phyloP scores from a whole-genome alignment of 2,113 vertebrate genomes.

The Stegostoma tigrinum region DNA sequence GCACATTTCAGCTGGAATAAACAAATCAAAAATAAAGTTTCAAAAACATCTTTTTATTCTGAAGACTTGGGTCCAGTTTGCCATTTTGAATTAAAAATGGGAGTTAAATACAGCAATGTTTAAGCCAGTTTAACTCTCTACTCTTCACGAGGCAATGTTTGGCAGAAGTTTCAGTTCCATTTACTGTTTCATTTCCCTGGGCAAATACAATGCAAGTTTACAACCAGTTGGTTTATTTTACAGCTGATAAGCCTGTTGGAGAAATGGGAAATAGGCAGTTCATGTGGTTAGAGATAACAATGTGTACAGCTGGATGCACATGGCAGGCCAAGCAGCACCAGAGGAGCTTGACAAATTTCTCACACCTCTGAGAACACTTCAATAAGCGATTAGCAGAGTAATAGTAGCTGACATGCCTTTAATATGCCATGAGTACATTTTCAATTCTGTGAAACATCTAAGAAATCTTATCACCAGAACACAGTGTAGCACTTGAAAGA shows the following conservation, averaged over 20 bases:
- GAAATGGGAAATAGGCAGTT: background rate
- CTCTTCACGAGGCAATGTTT: background rate
- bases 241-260: background rate
- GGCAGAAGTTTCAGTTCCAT: background rate
- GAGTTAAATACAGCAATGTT: background rate
- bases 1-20: background rate
- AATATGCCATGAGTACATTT: background rate
- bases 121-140: background rate
- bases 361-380: background rate
- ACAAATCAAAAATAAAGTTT: background rate
- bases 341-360: background rate
- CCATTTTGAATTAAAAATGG: background rate
- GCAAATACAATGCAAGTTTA: background rate
- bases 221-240: background rate
- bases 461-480: background rate
- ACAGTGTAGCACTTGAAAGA: background rate
- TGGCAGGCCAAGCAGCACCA: no score
- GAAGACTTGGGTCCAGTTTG: background rate
- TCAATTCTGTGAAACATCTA: background rate
- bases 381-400: background rate
- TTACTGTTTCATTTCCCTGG: background rate
- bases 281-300: no score
- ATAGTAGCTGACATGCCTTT: background rate
- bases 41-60: background rate
- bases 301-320: no score